phyloP scores from a whole-genome alignment of 2,888 invertebrate genomes.

The Napeogenes inachia region DNA sequence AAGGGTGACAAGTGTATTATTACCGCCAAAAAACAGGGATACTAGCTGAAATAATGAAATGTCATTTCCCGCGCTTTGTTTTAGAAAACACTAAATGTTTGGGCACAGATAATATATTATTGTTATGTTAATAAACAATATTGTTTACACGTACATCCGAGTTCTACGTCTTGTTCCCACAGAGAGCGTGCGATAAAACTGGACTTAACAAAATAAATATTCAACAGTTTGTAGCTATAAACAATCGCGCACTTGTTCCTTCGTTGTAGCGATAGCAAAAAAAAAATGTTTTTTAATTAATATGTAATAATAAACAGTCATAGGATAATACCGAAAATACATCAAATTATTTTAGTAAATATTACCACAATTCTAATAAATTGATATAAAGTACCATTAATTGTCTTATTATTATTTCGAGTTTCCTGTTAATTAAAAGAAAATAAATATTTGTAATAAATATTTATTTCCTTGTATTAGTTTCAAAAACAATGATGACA shows the following conservation, averaged over 20 bases:
- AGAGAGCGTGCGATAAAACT: conserved; percentile 63
- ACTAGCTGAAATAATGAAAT: neutral
- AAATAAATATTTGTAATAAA: conserved; percentile 12
- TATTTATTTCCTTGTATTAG: conserved; percentile 14
- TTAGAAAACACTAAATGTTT: conserved; percentile 27
- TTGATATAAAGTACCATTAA: neutral
- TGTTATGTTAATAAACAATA: conserved; percentile 38
- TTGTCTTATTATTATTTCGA: neutral
- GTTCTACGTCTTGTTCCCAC: conserved; percentile 57
- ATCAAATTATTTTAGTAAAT: neutral
- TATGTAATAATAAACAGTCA: no score
- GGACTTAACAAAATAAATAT: conserved; percentile 74
- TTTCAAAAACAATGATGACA: conserved; percentile 21
- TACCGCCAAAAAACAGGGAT: no score
- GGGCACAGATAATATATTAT: conserved; percentile 32
- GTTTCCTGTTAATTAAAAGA: conserved; percentile 24
- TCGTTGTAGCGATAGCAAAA: conserved; percentile 23
- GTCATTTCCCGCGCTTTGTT: conserved; percentile 15
- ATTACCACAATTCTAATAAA: neutral
- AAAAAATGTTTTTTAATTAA: conserved; percentile 7
- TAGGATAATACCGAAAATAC: neutral
- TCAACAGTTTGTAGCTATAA: conserved; percentile 67
- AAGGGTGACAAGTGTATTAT: no score
- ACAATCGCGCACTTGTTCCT: conserved; percentile 64
- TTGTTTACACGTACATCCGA: conserved; percentile 46